Evolutionary conservation across 1,140 invertebrate species (phyloP).

Genomic region (Zaprionus ghesquierei): DNA sequence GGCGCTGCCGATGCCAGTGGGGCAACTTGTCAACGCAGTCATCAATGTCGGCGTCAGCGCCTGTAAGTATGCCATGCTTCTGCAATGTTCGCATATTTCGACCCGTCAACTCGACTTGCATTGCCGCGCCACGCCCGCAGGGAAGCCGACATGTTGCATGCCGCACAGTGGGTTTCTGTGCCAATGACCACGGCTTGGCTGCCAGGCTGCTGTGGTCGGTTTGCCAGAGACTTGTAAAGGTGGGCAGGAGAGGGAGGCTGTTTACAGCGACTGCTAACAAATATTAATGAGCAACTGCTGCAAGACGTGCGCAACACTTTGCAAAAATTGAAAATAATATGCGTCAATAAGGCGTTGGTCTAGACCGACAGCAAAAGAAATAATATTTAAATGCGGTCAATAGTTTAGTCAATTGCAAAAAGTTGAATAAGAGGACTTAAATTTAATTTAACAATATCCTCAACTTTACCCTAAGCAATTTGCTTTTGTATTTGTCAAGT

Average conservation of each 20-base stretch:
- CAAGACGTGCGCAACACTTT: conserved; percentile 55
- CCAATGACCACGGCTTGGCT: conserved; percentile 46
- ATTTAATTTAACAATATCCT: too few species aligned
- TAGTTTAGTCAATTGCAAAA: not conserved
- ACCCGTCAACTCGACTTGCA: not conserved
- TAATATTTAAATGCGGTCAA: conserved; percentile 2
- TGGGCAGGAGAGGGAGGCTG: not conserved
- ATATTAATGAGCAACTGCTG: conserved; percentile 68
- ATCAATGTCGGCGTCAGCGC: conserved; percentile 72
- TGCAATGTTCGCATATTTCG: conserved; percentile 68
- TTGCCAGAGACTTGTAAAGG: not conserved
- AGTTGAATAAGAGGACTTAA: too few species aligned
- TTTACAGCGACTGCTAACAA: conserved; percentile 52
- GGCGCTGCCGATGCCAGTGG: conserved; percentile 6
- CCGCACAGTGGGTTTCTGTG: conserved; percentile 43
- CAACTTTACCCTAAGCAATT: not conserved
- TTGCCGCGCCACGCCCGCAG: not conserved
- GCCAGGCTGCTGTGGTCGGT: not conserved
- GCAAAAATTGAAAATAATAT: conserved; percentile 68
- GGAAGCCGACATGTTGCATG: conserved; percentile 46
- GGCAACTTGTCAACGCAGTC: conserved; percentile 76
- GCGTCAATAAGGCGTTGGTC: conserved; percentile 22
- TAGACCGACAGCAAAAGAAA: conserved; percentile 22
- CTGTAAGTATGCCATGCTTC: conserved; percentile 71
- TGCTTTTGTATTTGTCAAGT: not conserved